Conservation (phyloP, 92 coral and sea anemone species). For the Parazoanthus swiftii region DNA sequence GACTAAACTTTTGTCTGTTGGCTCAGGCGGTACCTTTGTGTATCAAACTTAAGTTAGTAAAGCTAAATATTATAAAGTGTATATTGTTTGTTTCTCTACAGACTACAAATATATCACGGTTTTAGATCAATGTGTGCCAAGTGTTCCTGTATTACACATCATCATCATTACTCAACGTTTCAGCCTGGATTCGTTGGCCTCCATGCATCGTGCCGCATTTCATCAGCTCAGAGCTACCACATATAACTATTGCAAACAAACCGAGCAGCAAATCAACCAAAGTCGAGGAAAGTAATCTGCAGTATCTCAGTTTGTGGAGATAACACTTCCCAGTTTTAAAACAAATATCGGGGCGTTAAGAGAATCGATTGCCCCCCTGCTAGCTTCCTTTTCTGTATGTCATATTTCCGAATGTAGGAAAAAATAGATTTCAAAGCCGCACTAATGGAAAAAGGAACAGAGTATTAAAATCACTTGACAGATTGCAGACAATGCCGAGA, state of each 20-base stretch:
- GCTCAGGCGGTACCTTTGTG: background rate
- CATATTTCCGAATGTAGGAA: conserved; percentile 28
- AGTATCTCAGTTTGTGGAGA: background rate
- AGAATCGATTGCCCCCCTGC: conserved; percentile 13
- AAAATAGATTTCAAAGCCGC: background rate
- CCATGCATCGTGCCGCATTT: too few relatives aligned
- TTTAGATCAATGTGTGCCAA: background rate
- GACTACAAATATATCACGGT: background rate
- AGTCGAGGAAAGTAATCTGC: background rate
- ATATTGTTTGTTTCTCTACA: background rate
- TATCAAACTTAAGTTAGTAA: too few relatives aligned
- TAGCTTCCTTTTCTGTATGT: conserved; percentile 15
- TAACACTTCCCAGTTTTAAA: background rate
- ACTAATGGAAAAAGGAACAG: conserved; percentile 14
- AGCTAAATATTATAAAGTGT: background rate
- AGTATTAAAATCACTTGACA: background rate
- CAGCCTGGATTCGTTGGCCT: background rate
- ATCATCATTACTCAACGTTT: too few relatives aligned
- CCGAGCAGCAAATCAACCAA: background rate
- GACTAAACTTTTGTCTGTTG: background rate
- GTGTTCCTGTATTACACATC: too few relatives aligned
- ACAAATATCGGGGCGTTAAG: background rate
- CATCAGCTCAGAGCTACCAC: background rate
- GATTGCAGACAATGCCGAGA: conserved; percentile 6
- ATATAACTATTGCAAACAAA: too few relatives aligned